Evolutionary conservation across 1,140 invertebrate species (phyloP), one percentile per base, ranked within the genome.

Genomic region (Cephus cinctus): DNA sequence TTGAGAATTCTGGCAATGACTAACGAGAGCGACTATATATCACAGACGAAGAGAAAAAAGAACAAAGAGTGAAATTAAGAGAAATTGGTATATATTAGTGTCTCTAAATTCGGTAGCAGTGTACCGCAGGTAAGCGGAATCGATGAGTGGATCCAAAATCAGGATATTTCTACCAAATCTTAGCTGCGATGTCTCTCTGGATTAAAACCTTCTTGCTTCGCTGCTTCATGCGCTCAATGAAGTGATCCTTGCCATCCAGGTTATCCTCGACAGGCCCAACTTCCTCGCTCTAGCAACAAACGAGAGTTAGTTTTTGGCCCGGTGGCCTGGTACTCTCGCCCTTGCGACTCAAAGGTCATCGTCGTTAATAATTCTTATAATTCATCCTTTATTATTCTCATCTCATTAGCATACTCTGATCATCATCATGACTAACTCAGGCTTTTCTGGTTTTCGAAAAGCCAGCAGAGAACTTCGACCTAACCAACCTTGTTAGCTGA

Each of bases 181-280:
- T 70, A 50, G 69, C 67, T 46, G 69, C 70, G 44, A 71, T 66
- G 50, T 62, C 65, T 63, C 67, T 63, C 53, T 65, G 65, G 57
- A 73, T 69, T 52, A 73, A 63, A 49, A 71, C 69, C 55, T 58
- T 67, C 56, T 73, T 70, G 61, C 69, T 71, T 59, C 67, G 64
- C 50, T 70, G 66, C 57, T 73, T 73, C 69, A 73, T 71, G 46
- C 70, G 67, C 38, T 71, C 67, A 66, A 73, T 70, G 61, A 73
- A 73, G 54, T 52, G 52, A 38, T 69, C 69, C 65, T 65, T 69
- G 44, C 61, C 66, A 18, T 68, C 69, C 52, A 57, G 58, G 47
- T 59, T 59, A 52, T 41, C 66, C 34, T 54, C 59, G 39, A 36
- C 57, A 43, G 59, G 43, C 43, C 41, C 50, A 43, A 56, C 45